A percentile compares a stretch with the other conserved stretches of the same genome.
phyloP scores from a whole-genome alignment of 2,797 vertebrate species.

The Chelon auratus region DNA sequence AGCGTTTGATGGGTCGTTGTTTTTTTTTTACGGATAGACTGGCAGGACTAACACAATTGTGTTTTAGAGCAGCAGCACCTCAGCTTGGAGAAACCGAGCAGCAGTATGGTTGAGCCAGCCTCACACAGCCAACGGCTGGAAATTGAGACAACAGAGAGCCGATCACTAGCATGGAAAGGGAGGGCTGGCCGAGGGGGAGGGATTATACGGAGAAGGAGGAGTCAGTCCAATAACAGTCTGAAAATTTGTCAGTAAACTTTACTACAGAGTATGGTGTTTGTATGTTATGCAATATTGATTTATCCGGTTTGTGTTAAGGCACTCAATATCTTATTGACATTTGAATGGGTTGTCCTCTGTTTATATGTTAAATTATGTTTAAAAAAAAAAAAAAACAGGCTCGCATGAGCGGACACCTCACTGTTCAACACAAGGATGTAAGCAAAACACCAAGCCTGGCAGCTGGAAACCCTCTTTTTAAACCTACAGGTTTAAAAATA shows the following conservation, averaged over 20 bases:
- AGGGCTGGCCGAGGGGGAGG: conserved; percentile 57
- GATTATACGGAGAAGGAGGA: conserved; percentile 64
- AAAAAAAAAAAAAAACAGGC: background rate
- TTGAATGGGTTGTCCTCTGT: background rate
- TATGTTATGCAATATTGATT: background rate
- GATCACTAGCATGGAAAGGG: conserved; percentile 54
- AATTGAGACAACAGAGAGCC: conserved; percentile 53
- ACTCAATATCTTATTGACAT: background rate
- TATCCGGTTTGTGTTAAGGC: background rate
- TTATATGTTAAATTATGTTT: too few species aligned
- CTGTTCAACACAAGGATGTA: background rate
- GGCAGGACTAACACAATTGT: background rate
- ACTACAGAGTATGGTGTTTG: conserved; percentile 10
- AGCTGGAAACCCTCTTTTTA: background rate
- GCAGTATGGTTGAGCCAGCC: conserved; percentile 39
- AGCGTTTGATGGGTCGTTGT: background rate
- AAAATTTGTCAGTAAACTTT: conserved; percentile 28
- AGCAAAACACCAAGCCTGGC: background rate
- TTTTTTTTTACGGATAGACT: background rate
- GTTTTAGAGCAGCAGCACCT: conserved; percentile 27
- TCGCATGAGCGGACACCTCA: background rate
- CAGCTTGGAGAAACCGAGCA: conserved; percentile 29
- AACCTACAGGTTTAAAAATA: background rate
- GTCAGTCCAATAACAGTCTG: conserved; percentile 44
- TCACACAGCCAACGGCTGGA: conserved; percentile 35